phyloP scores from a whole-genome alignment of 2,797 vertebrate species.

The Enoplosus armatus region DNA sequence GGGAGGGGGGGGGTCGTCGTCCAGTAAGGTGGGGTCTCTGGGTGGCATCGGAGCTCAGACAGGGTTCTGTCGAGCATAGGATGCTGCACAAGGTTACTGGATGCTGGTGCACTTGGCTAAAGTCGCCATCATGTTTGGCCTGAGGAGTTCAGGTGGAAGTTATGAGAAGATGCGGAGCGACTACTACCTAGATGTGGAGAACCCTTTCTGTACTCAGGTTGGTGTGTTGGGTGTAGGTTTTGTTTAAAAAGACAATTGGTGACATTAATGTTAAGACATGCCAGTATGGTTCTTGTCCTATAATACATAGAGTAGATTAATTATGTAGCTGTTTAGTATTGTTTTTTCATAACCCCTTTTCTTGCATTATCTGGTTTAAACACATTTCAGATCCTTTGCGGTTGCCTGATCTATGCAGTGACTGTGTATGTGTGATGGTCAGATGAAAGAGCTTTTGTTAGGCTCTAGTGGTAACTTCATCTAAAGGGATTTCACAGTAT shows the following conservation, averaged over 20 bases:
- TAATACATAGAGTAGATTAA: slow-evolving; percentile 4
- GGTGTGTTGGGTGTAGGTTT: slow-evolving; percentile 53
- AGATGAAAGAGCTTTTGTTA: slow-evolving; percentile 69
- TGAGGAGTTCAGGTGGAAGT: slow-evolving; percentile 84
- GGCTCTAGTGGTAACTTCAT: slow-evolving; percentile 8
- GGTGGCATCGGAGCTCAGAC: slow-evolving; percentile 65
- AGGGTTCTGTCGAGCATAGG: slow-evolving; percentile 67
- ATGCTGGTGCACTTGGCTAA: slow-evolving; percentile 84
- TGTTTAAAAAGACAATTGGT: not conserved
- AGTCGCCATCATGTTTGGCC: slow-evolving; percentile 88
- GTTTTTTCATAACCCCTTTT: not conserved
- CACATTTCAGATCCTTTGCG: slow-evolving; percentile 3
- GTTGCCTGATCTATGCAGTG: slow-evolving; percentile 22
- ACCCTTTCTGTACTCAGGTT: slow-evolving; percentile 85
- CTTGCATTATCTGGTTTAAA: slow-evolving; percentile 1
- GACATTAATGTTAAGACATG: not conserved
- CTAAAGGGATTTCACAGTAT: slow-evolving; percentile 22
- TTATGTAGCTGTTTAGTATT: not conserved
- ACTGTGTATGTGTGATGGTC: slow-evolving; percentile 20
- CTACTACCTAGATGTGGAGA: slow-evolving; percentile 81
- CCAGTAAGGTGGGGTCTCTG: slow-evolving; percentile 62
- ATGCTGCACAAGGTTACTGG: slow-evolving; percentile 82
- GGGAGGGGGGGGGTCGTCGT: slow-evolving; percentile 34
- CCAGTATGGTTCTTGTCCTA: not conserved
- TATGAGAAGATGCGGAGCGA: slow-evolving; percentile 87